phyloP scores from a whole-genome alignment of 2,113 vertebrate genomes.

The Cichladusa arquata region DNA sequence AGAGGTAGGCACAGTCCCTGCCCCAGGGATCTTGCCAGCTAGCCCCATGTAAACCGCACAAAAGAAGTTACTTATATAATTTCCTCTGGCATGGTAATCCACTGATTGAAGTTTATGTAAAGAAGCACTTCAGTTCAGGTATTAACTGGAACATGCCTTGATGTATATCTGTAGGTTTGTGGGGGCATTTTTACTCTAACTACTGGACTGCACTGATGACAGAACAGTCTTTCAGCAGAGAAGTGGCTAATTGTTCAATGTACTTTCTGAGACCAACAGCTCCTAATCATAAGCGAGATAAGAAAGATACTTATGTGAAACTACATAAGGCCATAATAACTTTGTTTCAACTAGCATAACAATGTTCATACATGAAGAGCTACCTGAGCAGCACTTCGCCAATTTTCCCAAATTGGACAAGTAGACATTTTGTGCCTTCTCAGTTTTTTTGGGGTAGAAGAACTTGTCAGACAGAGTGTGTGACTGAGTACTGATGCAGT shows the following conservation, averaged over 20 bases:
- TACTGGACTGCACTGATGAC: neutral
- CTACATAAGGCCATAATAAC: neutral
- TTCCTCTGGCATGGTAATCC: neutral
- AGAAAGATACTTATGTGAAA: neutral
- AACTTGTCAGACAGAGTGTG: neutral
- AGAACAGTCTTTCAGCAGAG: neutral
- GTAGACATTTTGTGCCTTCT: neutral
- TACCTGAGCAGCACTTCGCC: neutral
- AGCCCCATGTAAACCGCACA: neutral
- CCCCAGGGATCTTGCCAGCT: neutral
- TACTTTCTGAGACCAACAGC: neutral
- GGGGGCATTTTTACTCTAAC: neutral
- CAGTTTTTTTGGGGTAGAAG: neutral
- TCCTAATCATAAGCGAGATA: neutral
- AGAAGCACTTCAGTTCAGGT: neutral
- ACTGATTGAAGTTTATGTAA: neutral
- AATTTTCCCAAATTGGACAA: neutral
- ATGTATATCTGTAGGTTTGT: neutral
- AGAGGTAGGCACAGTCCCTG: accelerated
- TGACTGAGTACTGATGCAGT: neutral
- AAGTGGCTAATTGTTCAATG: neutral
- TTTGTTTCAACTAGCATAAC: neutral
- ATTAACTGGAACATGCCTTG: neutral
- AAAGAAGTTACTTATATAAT: neutral
- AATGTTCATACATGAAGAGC: neutral